Evolutionary conservation across 1,140 invertebrate species (phyloP).

Genomic region (Homarus americanus): DNA sequence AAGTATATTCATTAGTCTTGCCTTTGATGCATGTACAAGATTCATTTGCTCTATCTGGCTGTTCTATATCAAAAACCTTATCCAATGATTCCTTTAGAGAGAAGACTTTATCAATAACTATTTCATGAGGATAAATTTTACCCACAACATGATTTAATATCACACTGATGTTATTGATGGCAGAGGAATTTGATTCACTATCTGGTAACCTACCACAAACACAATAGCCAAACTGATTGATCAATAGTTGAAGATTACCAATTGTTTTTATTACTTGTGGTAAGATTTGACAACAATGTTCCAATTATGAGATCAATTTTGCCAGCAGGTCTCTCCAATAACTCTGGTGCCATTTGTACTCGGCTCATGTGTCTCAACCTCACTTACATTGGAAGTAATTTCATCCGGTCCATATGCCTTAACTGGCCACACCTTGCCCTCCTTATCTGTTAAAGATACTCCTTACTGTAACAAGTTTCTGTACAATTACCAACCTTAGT

Average conservation of each 20-base stretch:
- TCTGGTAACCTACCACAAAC: neutral
- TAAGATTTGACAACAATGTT: conserved; percentile 6
- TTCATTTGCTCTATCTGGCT: neutral
- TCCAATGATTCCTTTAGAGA: neutral
- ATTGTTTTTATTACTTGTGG: conserved; percentile 5
- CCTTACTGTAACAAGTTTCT: neutral
- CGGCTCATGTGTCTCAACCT: neutral
- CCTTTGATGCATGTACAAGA: neutral
- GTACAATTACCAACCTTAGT: neutral
- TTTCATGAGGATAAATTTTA: neutral
- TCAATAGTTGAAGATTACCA: conserved; percentile 23
- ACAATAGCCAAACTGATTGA: conserved; percentile 1
- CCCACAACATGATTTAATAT: conserved; percentile 22
- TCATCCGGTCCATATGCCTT: neutral
- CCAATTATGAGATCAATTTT: conserved; percentile 25
- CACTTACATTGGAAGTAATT: neutral
- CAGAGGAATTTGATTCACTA: neutral
- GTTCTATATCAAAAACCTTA: conserved; percentile 1
- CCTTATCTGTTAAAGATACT: conserved; percentile 8
- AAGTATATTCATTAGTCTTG: neutral
- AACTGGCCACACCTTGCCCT: neutral
- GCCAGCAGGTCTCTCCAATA: conserved; percentile 6
- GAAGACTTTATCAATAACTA: neutral
- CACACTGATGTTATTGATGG: neutral
- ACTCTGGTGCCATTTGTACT: neutral